Conservation (phyloP, 1,140 invertebrate genomes). For the Halesus radiatus region DNA sequence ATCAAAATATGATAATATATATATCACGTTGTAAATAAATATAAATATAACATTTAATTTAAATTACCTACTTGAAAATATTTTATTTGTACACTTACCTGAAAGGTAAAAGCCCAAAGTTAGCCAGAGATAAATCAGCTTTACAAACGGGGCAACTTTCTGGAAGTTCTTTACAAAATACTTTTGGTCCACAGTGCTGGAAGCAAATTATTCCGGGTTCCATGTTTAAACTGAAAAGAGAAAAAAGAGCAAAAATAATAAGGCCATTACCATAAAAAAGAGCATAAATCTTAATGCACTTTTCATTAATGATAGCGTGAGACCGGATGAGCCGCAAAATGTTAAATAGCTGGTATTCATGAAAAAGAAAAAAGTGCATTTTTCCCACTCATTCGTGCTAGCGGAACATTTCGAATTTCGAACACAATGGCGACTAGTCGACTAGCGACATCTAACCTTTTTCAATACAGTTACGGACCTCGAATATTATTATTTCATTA, state of each 20-base stretch:
- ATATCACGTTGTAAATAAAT: no score
- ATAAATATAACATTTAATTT: no score
- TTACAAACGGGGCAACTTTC: slow-evolving; percentile 80
- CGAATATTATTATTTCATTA: neutral
- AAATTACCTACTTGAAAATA: no score
- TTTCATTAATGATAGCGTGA: neutral
- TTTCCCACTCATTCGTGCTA: slow-evolving; percentile 1
- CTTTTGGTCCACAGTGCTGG: slow-evolving; percentile 84
- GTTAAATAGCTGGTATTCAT: neutral
- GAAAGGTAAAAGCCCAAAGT: slow-evolving; percentile 79
- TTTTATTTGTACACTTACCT: slow-evolving; percentile 65
- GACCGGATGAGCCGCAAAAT: neutral
- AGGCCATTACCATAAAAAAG: neutral
- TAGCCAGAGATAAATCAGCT: slow-evolving; percentile 71
- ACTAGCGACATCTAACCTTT: slow-evolving; percentile 32
- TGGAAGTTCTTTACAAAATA: slow-evolving; percentile 82
- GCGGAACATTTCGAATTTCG: neutral
- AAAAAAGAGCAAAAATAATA: slow-evolving; percentile 12
- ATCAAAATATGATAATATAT: no score
- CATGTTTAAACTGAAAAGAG: slow-evolving; percentile 59
- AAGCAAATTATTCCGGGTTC: slow-evolving; percentile 87
- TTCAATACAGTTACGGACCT: neutral
- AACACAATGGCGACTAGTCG: neutral
- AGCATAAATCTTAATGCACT: neutral
- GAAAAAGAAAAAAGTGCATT: neutral